A percentile compares a stretch with the other conserved stretches of the same genome.
Evolutionary conservation across 2,888 invertebrate genomes (phyloP).

Genomic region (Spodoptera littoralis): DNA sequence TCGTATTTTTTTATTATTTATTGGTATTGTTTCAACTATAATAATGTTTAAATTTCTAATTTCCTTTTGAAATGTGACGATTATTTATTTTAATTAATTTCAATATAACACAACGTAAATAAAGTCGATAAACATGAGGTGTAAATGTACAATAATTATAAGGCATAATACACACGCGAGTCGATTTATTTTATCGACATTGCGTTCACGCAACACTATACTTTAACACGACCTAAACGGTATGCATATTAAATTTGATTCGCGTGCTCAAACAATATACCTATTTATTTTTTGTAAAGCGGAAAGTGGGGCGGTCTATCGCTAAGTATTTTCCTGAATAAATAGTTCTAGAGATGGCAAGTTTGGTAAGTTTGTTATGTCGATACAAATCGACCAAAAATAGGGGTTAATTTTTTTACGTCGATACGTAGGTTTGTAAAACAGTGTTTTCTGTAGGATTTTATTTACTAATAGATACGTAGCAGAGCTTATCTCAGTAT

Average conservation of each 20-base stretch:
- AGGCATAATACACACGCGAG: constrained; percentile 34
- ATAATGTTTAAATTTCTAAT: too few species aligned
- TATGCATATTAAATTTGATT: constrained; percentile 74
- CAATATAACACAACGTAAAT: constrained; percentile 7
- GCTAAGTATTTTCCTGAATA: constrained; percentile 54
- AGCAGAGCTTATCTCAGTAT: too few species aligned
- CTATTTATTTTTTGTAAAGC: constrained; percentile 59
- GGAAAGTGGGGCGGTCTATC: constrained; percentile 62
- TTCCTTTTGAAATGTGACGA: too few species aligned
- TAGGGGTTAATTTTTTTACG: too few species aligned
- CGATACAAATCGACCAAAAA: neutral
- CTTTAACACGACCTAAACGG: constrained; percentile 60
- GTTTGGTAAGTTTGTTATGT: neutral
- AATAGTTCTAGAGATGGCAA: neutral
- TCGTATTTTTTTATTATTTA: too few species aligned
- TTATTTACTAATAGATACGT: too few species aligned
- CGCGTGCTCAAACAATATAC: constrained; percentile 71
- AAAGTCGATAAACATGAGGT: neutral
- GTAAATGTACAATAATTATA: constrained; percentile 21
- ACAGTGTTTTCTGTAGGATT: too few species aligned
- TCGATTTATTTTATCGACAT: constrained; percentile 55
- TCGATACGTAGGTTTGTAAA: too few species aligned
- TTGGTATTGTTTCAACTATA: too few species aligned
- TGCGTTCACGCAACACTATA: constrained; percentile 54
- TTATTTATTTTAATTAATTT: too few species aligned